These are phyloP conservation scores for Branchinecta sandiegonensis DNA, from an alignment of 2,888 invertebrate genomes.

Conservation along the genomic window DNA sequence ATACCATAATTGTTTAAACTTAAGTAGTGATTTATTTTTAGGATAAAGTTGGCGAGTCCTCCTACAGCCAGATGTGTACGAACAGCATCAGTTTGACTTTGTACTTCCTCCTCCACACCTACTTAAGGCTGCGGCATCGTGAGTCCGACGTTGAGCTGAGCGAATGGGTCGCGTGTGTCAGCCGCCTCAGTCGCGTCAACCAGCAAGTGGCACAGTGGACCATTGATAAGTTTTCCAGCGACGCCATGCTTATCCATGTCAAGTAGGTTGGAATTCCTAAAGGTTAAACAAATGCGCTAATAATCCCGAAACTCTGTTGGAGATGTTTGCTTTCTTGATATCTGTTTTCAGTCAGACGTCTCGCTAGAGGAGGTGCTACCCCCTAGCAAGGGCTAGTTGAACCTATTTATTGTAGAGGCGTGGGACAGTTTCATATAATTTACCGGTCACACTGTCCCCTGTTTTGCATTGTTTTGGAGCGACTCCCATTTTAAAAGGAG, in stretches of 20 bases:
- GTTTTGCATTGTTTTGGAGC: no score
- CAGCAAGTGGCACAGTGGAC: slow-evolving; percentile 34
- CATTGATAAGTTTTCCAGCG: slow-evolving; percentile 33
- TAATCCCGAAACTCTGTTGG: no score
- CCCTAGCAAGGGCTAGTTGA: no score
- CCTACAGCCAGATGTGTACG: slow-evolving; percentile 6
- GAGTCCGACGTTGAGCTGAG: slow-evolving; percentile 30
- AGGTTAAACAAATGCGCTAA: no score
- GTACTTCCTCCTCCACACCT: slow-evolving; percentile 37
- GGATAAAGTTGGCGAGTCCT: background rate
- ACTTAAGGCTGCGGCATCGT: slow-evolving; percentile 34
- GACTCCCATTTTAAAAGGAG: no score
- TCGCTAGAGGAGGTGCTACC: no score
- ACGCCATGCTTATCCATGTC: slow-evolving; percentile 33
- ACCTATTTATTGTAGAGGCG: no score
- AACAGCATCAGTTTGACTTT: slow-evolving; percentile 33
- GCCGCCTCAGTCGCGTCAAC: slow-evolving; percentile 31
- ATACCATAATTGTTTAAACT: no score
- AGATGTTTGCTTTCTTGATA: no score
- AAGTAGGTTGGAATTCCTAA: slow-evolving; percentile 25
- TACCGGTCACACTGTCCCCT: no score
- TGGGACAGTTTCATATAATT: no score
- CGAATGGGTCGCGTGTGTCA: slow-evolving; percentile 34
- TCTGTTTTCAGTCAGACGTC: no score
- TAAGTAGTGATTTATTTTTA: background rate